phyloP scores from a whole-genome alignment of 2,113 vertebrate species.

The Poecile atricapillus region DNA sequence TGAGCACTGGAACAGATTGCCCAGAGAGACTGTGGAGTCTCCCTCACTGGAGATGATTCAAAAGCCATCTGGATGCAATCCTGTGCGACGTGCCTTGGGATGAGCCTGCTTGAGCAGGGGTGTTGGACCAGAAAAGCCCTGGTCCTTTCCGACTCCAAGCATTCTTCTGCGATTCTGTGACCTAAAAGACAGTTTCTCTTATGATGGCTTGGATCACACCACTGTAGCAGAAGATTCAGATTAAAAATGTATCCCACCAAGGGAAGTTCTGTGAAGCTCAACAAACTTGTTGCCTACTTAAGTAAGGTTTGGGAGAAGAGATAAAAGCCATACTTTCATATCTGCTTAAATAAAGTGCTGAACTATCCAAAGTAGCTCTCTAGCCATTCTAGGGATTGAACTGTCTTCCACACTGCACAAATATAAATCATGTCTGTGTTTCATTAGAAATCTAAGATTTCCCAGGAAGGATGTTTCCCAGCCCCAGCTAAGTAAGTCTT shows the following conservation, averaged over 20 bases:
- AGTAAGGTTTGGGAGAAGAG: background rate
- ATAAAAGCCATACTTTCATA: rapidly evolving
- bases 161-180: background rate
- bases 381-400: background rate
- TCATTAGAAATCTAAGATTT: background rate
- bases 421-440: background rate
- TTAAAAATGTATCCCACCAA: background rate
- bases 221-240: background rate
- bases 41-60: background rate
- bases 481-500: background rate
- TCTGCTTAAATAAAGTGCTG: background rate
- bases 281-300: background rate
- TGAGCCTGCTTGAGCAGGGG: background rate
- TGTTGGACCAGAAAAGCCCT: background rate
- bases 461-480: background rate
- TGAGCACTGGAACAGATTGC: background rate
- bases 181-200: background rate
- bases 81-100: background rate
- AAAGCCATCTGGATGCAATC: background rate
- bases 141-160: background rate
- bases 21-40: background rate
- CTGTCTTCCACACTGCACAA: background rate
- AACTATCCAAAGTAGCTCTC: background rate
- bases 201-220: rapidly evolving
- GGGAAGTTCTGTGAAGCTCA: background rate